Evolutionary conservation across 2,888 invertebrate genomes (phyloP), one percentile per base, ranked within the genome.

Genomic region (Drosophila setosimentum): DNA sequence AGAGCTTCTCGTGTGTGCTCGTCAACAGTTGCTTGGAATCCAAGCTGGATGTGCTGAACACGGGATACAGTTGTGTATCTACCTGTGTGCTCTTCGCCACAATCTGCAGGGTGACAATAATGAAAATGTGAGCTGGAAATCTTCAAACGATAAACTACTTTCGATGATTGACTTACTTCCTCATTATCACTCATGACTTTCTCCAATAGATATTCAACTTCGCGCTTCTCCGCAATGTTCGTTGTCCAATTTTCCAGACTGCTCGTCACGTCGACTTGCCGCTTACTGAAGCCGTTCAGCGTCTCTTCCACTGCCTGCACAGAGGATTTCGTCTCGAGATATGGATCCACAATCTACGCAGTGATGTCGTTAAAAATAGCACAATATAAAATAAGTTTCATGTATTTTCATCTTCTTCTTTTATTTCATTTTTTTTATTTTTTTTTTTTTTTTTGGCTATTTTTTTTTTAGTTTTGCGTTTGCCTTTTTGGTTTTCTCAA

Each of bases 11-110:
- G 79, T 95, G 94, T 11, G 96, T 93, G 86, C 94, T 94, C 35
- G 93, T 91, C 40, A 94, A 92, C 75, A 96, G 93, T 54, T 94
- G 94, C 74, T 93, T 93, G 18, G 96, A 94, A 78, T 94, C 94
- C 51, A 94, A 94, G 5, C 95, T 94, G 69, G 94, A 94, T 21
- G 95, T 94, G 55, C 95, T 95, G 78, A 97, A 95, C 55, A 96
- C 94, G 29, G 97, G 97, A 94, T 96, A 97, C 68, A 97, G 93
- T 87, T 96, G 96, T 55, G 95, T 94, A 90, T 96, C 96, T 86
- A 96, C 94, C 92, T 95, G 95, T 5, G 95, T 94, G 80, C 95
- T 95, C 94, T 95, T 95, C 80, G 94, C 94, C 76, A 96, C 94
- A 29, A 95, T 95, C 96, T 96, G 42, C n/a, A 4, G 16, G 7